Base-by-base conservation (phyloP, 1,140 invertebrate genomes). In the Sipha flava region DNA sequence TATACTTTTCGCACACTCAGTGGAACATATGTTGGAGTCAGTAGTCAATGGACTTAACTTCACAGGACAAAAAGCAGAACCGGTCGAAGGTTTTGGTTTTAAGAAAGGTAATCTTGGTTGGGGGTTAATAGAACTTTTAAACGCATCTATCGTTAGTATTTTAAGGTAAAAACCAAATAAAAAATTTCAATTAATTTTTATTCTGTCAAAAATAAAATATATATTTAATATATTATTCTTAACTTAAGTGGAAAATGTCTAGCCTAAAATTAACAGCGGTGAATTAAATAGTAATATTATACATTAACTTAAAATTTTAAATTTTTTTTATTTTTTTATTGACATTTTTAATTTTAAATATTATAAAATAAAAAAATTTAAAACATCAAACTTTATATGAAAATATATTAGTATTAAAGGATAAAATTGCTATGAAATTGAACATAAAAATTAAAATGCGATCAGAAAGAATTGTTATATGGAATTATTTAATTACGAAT, bases 141-240 rank as follows among this genome's bases (percentile, higher is more conserved):
- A 59, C 14, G 57, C 49, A 23, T 77, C 73, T 77, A 77, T 14
- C 14, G 73, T 77, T 77, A 77, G 52, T 77, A 37, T 43, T 49
- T 75, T 75, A 77, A 77, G 73, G 73, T 77, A 54, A 37, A 75
- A 47, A 70, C 40, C 52, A 54, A 77, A 77, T 18, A 40, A 77
- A 54, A 77, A 10, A 59, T 75, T 40, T 21, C 0, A 49, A 57
- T 77, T 77, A 77, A 77, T 77, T 16, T 29, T n/a, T 31, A 12
- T 29, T 9, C 2, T 29, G 16, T 68, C 14, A 64, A 31, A 4
- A 29, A 59, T 59, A 59, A 31, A 59, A 31, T 31, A 7, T 7
- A 14, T 64, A 40, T 2, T 64, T 7, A 18, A 18, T 29, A 70
- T 6, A 68, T 26, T 70, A 45, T 45, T 47, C 43, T 47, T 3